Conservation (phyloP, 2,113 vertebrate genomes). For the Syngnathus scovelli region DNA sequence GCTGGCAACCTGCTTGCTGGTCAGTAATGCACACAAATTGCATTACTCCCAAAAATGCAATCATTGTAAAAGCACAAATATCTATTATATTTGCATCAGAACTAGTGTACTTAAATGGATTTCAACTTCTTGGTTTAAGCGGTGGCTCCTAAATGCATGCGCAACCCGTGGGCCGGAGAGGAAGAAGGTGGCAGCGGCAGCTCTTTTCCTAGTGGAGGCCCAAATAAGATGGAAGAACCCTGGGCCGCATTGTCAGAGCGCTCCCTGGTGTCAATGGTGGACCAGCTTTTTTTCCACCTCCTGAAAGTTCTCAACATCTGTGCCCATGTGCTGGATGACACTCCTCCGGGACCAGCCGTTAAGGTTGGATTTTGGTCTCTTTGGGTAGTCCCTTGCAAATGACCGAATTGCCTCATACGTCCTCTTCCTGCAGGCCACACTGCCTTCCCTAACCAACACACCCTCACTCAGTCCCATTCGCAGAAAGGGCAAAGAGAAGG, state of each 20-base stretch:
- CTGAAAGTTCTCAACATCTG: conserved; percentile 94
- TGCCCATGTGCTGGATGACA: conserved; percentile 91
- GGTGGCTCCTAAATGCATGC: conserved; percentile 85
- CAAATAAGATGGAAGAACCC: conserved; percentile 81
- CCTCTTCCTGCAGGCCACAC: conserved; percentile 74
- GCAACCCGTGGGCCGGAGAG: conserved; percentile 83
- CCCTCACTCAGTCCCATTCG: conserved; percentile 94
- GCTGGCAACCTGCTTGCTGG: conserved; percentile 90
- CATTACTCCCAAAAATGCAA: neutral
- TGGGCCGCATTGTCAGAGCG: conserved; percentile 89
- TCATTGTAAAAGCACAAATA: neutral
- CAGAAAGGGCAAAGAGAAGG: conserved; percentile 91
- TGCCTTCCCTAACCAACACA: conserved; percentile 88
- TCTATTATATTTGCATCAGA: neutral
- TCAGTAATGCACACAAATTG: conserved; percentile 39
- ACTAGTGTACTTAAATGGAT: neutral
- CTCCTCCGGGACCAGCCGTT: conserved; percentile 83
- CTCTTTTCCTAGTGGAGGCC: conserved; percentile 47
- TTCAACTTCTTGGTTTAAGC: conserved; percentile 65
- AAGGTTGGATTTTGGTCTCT: conserved; percentile 71
- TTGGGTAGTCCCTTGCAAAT: neutral
- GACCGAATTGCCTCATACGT: neutral
- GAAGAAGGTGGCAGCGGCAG: conserved; percentile 74
- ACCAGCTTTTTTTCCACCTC: conserved; percentile 92
- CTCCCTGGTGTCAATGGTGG: conserved; percentile 81